Evolutionary conservation across 2,113 vertebrate species (phyloP).

Genomic region (Otocyon megalotis): DNA sequence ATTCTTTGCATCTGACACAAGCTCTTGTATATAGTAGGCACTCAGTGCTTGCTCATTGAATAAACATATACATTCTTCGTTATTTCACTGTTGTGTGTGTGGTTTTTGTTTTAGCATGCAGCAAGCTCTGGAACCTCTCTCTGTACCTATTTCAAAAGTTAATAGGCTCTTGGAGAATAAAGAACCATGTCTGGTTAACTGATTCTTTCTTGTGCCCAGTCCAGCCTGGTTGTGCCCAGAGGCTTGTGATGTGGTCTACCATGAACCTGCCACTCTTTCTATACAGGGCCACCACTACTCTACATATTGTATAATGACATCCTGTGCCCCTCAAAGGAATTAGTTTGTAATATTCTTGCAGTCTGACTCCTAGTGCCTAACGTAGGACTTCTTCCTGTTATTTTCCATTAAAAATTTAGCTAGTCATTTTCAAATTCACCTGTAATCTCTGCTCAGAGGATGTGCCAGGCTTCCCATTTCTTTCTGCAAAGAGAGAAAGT

Average conservation of each 20-base stretch:
- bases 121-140: neutral
- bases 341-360: neutral
- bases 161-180: neutral
- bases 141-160: neutral
- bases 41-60: neutral
- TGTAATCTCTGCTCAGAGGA: neutral
- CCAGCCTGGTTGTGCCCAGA: rapidly evolving
- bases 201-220: neutral
- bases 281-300: neutral
- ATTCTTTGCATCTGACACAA: neutral
- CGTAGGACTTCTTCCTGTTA: neutral
- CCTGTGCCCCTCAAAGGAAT: neutral
- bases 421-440: neutral
- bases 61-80: neutral
- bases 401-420: neutral
- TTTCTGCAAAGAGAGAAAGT: neutral
- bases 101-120: neutral
- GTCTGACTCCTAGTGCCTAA: neutral
- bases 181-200: neutral
- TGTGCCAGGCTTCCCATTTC: neutral
- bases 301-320: neutral
- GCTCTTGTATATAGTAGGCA: too few relatives aligned
- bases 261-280: neutral
- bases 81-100: neutral
- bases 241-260: neutral